A percentile compares a stretch with the other conserved stretches of the same genome.
Conservation (phyloP, 2,113 vertebrate species). For the Saccopteryx leptura region DNA sequence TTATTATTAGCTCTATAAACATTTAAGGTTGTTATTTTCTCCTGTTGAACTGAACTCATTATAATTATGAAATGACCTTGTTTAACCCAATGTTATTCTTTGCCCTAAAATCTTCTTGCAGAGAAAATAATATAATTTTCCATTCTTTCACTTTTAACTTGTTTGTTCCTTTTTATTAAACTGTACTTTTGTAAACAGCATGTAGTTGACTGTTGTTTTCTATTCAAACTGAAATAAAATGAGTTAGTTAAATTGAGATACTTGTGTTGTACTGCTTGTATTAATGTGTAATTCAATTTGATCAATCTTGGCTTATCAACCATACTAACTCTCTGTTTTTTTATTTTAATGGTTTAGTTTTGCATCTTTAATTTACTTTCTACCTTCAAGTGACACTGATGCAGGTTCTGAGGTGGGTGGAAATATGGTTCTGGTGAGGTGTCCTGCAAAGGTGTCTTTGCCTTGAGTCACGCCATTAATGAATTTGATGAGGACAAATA, state of each 20-base stretch:
- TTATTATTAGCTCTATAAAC: background rate
- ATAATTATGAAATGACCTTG: background rate
- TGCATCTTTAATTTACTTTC: background rate
- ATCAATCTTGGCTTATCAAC: background rate
- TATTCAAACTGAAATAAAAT: background rate
- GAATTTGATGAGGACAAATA: background rate
- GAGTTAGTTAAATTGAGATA: background rate
- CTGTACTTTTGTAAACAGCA: background rate
- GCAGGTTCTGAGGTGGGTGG: too few relatives aligned
- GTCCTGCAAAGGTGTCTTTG: background rate
- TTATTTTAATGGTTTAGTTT: background rate
- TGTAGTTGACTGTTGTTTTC: background rate
- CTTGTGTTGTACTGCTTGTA: background rate
- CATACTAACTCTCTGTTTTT: background rate
- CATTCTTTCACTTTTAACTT: background rate
- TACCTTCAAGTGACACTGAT: background rate
- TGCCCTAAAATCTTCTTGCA: background rate
- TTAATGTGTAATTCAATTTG: background rate
- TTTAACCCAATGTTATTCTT: background rate
- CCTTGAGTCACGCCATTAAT: background rate
- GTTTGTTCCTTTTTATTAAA: background rate
- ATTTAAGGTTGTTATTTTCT: background rate
- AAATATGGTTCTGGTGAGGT: too few relatives aligned
- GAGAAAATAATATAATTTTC: background rate
- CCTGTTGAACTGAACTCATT: background rate